Evolutionary conservation across 1,140 invertebrate species (phyloP), one percentile per base, ranked within the genome.

Genomic region (Procambarus clarkii): DNA sequence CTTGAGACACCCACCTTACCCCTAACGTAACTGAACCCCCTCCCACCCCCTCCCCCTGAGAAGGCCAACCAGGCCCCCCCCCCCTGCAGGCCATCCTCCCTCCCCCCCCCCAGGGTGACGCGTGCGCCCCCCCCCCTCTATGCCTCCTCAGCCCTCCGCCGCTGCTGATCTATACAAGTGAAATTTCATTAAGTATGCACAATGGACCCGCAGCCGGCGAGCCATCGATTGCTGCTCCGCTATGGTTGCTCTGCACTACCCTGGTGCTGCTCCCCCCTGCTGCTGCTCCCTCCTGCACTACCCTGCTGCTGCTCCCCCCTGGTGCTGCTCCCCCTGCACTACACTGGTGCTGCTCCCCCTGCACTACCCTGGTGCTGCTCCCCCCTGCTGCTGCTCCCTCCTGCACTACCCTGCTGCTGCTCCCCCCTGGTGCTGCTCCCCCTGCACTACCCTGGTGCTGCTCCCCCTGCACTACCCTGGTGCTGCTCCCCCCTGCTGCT

Each of bases 151-250:
- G 7, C 77, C 77, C 46, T 54, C 76, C 24, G 60, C 64, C 69
- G 77, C n/a, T 46, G 79, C 90, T 91, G 90, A 91, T 91, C 90
- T 91, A 91, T 91, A 91, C 90, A 86, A 91, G 83, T 91, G 90
- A 91, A 91, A 91, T 91, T 91, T 91, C 90, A 91, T 91, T 91
- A 91, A 91, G 90, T 91, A 91, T 91, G 90, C 84, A 91, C 90
- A 91, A 91, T 91, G 90, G 90, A 86, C 90, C 90, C 90, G 82
- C 88, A 86, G 83, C 90, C 90, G 84, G 83, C 77, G 46, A 76
- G 60, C 83, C 90, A 91, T 91, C 90, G 90, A 91, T 91, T 91
- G 89, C 50, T 80, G 54, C 24, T 69, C 76, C n/a, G 81, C 81
- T 85, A 79, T 78, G 50, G 78, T 81, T 58, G 80, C 74, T n/a